phyloP scores from a whole-genome alignment of 2,113 vertebrate species.

The Zosterops borbonicus region DNA sequence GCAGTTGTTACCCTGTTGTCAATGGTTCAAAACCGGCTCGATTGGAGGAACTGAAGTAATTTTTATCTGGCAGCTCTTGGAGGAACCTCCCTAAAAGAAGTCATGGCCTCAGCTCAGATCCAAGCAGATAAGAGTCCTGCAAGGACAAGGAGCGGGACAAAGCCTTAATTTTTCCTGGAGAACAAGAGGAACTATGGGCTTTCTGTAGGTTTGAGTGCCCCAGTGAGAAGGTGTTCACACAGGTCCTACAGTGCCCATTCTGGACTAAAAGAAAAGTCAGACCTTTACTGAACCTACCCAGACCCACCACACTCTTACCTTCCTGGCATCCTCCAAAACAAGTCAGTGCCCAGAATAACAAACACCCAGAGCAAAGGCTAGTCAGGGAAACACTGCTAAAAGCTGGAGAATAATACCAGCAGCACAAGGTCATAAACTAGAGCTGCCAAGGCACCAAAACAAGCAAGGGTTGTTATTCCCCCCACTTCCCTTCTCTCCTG shows the following conservation, averaged over 20 bases:
- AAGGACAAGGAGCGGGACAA: not conserved
- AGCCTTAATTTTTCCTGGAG: not conserved
- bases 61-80: slow-evolving; percentile 39
- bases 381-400: not conserved
- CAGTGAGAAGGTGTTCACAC: not conserved
- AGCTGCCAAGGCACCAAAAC: slow-evolving; percentile 28
- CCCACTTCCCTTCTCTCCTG: not conserved
- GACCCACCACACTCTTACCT: not conserved
- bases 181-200: not conserved
- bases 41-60: not conserved
- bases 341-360: not conserved
- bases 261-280: not conserved
- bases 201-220: not conserved
- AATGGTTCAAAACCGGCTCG: not conserved
- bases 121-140: slow-evolving; percentile 1
- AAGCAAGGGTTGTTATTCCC: not conserved
- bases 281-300: not conserved
- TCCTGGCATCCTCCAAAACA: not conserved
- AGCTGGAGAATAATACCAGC: not conserved
- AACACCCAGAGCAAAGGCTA: not conserved
- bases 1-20: slow-evolving; percentile 13
- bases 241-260: not conserved
- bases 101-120: slow-evolving; percentile 4
- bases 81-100: slow-evolving; percentile 36
- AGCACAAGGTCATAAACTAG: not conserved